Percentiles rank a stretch among this genome's conserved stretches.
Evolutionary conservation across 2,888 invertebrate species (phyloP).

Genomic region (Tetropium fuscum): DNA sequence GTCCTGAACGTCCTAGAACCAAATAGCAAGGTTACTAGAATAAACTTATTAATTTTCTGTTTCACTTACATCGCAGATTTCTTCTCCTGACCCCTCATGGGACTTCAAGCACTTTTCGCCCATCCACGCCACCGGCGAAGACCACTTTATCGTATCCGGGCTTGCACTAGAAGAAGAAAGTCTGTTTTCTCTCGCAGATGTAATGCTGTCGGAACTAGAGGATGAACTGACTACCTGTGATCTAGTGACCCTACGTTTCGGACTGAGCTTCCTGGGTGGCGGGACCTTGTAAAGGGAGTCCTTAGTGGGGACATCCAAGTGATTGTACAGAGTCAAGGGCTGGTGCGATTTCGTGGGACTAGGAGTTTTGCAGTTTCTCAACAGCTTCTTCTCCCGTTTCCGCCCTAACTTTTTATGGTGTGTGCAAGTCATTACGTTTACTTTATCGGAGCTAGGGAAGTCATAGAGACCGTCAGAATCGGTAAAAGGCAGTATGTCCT

Average conservation of each 20-base stretch:
- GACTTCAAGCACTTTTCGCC: constrained; percentile 58
- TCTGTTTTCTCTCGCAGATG: constrained; percentile 66
- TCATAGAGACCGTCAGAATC: constrained; percentile 86
- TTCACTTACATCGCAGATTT: constrained; percentile 67
- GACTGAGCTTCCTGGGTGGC: constrained; percentile 69
- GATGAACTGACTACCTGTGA: constrained; percentile 71
- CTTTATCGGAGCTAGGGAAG: constrained; percentile 81
- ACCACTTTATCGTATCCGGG: constrained; percentile 64
- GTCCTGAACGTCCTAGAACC: constrained; percentile 54
- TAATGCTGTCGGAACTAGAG: constrained; percentile 72
- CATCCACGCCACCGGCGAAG: constrained; percentile 63
- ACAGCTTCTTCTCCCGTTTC: constrained; percentile 72
- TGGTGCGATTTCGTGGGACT: constrained; percentile 69
- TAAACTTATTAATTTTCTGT: neutral
- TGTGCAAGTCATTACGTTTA: constrained; percentile 63
- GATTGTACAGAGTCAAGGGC: constrained; percentile 66
- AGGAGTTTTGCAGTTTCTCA: constrained; percentile 63
- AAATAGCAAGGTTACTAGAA: neutral
- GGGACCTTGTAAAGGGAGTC: constrained; percentile 59
- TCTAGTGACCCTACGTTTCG: constrained; percentile 70
- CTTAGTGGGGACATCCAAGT: constrained; percentile 72
- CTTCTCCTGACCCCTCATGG: constrained; percentile 66
- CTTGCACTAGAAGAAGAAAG: constrained; percentile 65
- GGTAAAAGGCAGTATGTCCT: constrained; percentile 75
- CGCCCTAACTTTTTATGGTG: constrained; percentile 73